Evolutionary conservation across 2,797 vertebrate genomes (phyloP), one percentile per base, ranked within the genome.

Genomic region (Merluccius polli): DNA sequence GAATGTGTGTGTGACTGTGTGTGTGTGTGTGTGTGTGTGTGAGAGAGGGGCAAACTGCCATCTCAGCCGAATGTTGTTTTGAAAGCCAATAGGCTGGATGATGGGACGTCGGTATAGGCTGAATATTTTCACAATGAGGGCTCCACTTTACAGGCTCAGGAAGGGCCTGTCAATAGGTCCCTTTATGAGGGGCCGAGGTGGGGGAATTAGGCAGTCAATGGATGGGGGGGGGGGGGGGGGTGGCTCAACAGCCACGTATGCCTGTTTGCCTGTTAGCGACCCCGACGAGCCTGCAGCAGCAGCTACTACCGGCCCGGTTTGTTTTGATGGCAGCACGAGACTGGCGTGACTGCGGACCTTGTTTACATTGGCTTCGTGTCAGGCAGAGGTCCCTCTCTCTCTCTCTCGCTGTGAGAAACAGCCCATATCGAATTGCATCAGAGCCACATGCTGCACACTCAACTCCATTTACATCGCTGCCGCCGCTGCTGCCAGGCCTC

Each of bases 121-220:
- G 88, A 86, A 91, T 89, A 88, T 86, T 91, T 92, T 89, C 81
- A 90, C 91, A 93, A 90, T 89, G 89, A 90, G 87, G 83, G 83
- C 87, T 90, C 88, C 90, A 83, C 91, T 90, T 83, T 89, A 84
- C 92, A 87, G 83, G 87, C 89, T 87, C 88, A 77, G 80, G 83
- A 90, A 92, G 91, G 86, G 86, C 48, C 85, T 85, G 84, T 93
- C 91, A 92, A 92, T 93, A 88, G 87, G 79, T 30, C 77, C 87
- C 88, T 93, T 93, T 93, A 93, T 93, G 88, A 83, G 72, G 79
- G 38, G 9, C 70, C 70, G 81, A 75, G 77, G 86, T 80, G 85
- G 93, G 85, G 93, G 93, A 92, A 92, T 94, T 94, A 94, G 87
- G 77, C 78, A 71, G 70, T 94, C 90, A 93, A 93, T 93, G 90